These are phyloP conservation scores for Calliscelio sp. DNA, from an alignment of 2,888 invertebrate species.

Conservation along the genomic window DNA sequence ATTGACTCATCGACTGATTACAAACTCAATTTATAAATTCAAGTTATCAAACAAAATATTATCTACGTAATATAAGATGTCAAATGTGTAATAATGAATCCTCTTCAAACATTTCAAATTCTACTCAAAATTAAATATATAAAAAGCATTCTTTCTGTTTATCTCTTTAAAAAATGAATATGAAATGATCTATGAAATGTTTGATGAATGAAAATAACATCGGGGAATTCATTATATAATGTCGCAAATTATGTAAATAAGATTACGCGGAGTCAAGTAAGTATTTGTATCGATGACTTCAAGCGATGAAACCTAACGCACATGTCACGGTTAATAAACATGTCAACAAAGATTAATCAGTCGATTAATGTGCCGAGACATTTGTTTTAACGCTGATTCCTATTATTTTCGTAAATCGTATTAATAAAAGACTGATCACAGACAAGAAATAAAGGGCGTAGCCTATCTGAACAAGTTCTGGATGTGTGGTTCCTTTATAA, in stretches of 20 bases:
- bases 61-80: too few relatives aligned
- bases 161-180: too few relatives aligned
- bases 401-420: neutral
- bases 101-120: too few relatives aligned
- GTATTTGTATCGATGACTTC: constrained; percentile 62
- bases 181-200: too few relatives aligned
- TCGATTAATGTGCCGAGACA: constrained; percentile 1
- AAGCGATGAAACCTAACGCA: constrained; percentile 34
- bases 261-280: constrained; percentile 28
- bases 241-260: constrained; percentile 45
- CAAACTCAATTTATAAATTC: too few relatives aligned
- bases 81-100: too few relatives aligned
- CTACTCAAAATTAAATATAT: too few relatives aligned
- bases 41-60: too few relatives aligned
- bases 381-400: neutral
- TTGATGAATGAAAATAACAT: constrained; percentile 21
- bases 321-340: constrained; percentile 39
- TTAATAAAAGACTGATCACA: neutral
- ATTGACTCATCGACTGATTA: too few relatives aligned
- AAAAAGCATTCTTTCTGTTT: too few relatives aligned
- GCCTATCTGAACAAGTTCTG: too few relatives aligned
- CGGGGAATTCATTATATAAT: constrained; percentile 2
- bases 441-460: constrained; percentile 11
- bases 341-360: constrained; percentile 34
- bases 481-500: too few relatives aligned